These are phyloP conservation scores for Azorinus chamasolen DNA, from an alignment of 2,888 invertebrate genomes.

Conservation along the genomic window DNA sequence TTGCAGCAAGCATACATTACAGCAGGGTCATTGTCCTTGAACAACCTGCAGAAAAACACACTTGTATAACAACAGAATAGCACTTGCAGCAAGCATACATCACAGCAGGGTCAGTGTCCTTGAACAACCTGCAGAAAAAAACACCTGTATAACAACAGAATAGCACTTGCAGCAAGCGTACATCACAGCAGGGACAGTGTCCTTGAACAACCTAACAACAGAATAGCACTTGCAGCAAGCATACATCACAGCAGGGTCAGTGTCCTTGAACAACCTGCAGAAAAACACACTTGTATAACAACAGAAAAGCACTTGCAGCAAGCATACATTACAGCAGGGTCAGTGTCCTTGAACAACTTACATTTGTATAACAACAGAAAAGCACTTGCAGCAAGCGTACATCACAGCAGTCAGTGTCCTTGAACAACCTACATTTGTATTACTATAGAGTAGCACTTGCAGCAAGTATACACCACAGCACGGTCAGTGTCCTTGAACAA, in stretches of 20 bases:
- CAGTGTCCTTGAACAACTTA: constrained; percentile 72
- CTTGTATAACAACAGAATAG: constrained; percentile 57
- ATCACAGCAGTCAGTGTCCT: constrained; percentile 55
- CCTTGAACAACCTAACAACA: constrained; percentile 76
- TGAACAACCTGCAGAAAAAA: constrained; percentile 76
- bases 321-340: constrained; percentile 60
- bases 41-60: constrained; percentile 69
- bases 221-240: no score
- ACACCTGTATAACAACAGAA: no score
- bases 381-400: no score
- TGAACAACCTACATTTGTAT: constrained; percentile 34
- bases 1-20: constrained; percentile 69
- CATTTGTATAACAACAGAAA: no score
- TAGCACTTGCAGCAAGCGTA: no score
- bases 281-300: no score
- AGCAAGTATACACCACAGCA: constrained; percentile 65
- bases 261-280: constrained; percentile 43
- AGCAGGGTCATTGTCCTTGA: constrained; percentile 57
- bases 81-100: constrained; percentile 69
- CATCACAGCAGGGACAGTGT: constrained; percentile 54
- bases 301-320: no score
- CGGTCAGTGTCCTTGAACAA: constrained; percentile 66
- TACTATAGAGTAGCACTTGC: no score
- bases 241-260: constrained; percentile 58
- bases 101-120: constrained; percentile 51